phyloP scores from a whole-genome alignment of 2,113 vertebrate genomes.

The Phyllopteryx taeniolatus region DNA sequence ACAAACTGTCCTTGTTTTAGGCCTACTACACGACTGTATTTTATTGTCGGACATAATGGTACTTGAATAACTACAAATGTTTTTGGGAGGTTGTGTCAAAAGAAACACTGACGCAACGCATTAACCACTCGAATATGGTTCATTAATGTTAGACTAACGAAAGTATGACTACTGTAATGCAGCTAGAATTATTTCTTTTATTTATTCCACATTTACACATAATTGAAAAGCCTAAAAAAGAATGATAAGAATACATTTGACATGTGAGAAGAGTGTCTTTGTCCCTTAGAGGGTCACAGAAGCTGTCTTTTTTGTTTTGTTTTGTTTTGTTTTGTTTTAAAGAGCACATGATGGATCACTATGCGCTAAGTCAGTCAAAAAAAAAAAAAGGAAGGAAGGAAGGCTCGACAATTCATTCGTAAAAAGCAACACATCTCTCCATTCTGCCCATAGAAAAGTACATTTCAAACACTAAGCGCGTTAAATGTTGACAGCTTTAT shows the following conservation, averaged over 20 bases:
- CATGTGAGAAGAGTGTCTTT: slow-evolving; percentile 51
- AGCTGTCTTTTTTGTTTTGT: slow-evolving; percentile 44
- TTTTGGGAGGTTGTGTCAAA: neutral
- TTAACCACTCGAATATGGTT: slow-evolving; percentile 27
- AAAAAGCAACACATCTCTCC: neutral
- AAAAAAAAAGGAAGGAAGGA: neutral
- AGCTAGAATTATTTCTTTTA: too few species aligned
- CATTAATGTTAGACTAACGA: neutral
- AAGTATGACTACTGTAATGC: too few species aligned
- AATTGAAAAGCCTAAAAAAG: slow-evolving; percentile 10
- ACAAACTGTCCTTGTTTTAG: neutral
- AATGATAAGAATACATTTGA: slow-evolving; percentile 5
- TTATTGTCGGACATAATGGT: neutral
- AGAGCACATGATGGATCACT: slow-evolving; percentile 68
- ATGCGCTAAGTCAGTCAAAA: slow-evolving; percentile 4
- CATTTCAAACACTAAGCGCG: neutral
- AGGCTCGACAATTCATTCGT: neutral
- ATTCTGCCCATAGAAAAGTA: neutral
- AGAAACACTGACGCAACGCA: neutral
- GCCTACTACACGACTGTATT: neutral
- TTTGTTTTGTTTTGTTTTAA: slow-evolving; percentile 19
- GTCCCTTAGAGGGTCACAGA: slow-evolving; percentile 59
- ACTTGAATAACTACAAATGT: neutral
- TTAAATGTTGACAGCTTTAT: neutral
- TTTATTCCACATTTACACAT: slow-evolving; percentile 21